A percentile compares a stretch with the other conserved stretches of the same genome.
These are phyloP conservation scores for Schizaphis graminum DNA, from an alignment of 2,888 invertebrate genomes.

Conservation along the genomic window DNA sequence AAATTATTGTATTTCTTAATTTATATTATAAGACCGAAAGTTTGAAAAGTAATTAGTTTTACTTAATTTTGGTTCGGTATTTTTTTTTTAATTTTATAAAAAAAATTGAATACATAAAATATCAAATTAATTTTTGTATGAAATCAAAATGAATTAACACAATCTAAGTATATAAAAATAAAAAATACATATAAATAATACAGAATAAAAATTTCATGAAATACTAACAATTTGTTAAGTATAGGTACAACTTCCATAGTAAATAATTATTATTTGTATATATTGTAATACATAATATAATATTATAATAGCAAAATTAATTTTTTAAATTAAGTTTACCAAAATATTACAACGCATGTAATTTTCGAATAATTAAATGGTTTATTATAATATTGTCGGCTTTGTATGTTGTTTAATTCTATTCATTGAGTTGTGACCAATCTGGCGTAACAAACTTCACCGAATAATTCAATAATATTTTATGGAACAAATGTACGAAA, in stretches of 20 bases:
- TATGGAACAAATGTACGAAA: neutral
- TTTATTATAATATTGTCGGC: neutral
- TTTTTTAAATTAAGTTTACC: neutral
- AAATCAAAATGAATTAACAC: neutral
- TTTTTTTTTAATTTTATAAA: neutral
- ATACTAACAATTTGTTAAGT: neutral
- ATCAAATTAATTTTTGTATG: neutral
- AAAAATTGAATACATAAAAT: neutral
- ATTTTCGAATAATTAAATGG: neutral
- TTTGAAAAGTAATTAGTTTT: conserved; percentile 21
- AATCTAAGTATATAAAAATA: neutral
- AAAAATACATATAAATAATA: neutral
- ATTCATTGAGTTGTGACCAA: neutral
- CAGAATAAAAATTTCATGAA: neutral
- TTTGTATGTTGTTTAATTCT: neutral
- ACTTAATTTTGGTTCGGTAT: neutral
- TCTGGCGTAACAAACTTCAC: neutral
- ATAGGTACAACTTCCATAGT: neutral
- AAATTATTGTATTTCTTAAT: conserved; percentile 12
- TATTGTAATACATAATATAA: neutral
- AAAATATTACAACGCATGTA: neutral
- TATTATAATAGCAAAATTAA: neutral
- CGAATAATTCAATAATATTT: neutral
- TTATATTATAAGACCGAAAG: conserved; percentile 5
- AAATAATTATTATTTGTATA: neutral